Percentiles rank a stretch among this genome's conserved stretches.
Conservation (phyloP, 2,113 vertebrate genomes). For the Mustelus asterias region DNA sequence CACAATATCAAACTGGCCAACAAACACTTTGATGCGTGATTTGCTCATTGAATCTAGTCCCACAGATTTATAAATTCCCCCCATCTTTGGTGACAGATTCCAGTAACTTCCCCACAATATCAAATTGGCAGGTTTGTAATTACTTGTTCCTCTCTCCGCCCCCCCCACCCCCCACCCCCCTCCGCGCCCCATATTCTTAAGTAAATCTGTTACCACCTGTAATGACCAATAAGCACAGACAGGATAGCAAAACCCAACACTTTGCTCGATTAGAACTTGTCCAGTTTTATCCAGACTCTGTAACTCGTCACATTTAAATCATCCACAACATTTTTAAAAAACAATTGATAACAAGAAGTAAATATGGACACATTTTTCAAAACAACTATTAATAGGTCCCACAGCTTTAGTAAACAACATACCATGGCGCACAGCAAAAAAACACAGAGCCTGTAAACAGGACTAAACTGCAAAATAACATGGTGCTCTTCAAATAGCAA, state of each 20-base stretch:
- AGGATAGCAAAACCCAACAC: not conserved
- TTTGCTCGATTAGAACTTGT: not conserved
- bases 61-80: no score
- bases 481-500: not conserved
- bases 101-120: no score
- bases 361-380: not conserved
- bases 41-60: no score
- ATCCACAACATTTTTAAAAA: not conserved
- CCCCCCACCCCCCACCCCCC: no score
- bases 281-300: not conserved
- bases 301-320: not conserved
- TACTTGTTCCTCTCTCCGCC: not conserved
- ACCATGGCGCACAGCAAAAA: not conserved
- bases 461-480: not conserved
- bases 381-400: conserved; percentile 18
- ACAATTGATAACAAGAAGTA: not conserved
- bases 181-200: not conserved
- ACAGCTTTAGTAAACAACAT: not conserved
- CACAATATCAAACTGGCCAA: not conserved
- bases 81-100: no score
- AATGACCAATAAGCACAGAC: not conserved
- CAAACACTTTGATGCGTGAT: not conserved
- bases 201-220: not conserved
- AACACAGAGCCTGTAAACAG: not conserved
- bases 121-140: no score